Percentiles rank a stretch among this genome's conserved stretches.
Conservation (phyloP, 2,797 vertebrate species). For the Leuciscus waleckii region DNA sequence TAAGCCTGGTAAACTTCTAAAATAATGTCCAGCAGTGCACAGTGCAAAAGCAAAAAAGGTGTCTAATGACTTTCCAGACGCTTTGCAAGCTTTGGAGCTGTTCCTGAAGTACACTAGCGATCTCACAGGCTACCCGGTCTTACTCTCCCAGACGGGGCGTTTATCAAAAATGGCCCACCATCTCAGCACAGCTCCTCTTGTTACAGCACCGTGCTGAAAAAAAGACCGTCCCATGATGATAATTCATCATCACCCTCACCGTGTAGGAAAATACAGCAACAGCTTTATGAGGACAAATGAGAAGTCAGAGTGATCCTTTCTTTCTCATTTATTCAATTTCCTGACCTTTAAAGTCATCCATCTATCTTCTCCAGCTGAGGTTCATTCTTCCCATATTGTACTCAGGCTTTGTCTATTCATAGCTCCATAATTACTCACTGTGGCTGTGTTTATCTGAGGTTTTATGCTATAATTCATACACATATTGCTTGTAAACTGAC, state of each 20-base stretch:
- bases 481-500: slow-evolving; percentile 1
- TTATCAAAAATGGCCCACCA: slow-evolving; percentile 18
- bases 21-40: neutral
- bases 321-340: slow-evolving; percentile 44
- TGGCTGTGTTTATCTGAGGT: slow-evolving; percentile 28
- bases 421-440: slow-evolving; percentile 21
- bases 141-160: slow-evolving; percentile 31
- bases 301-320: slow-evolving; percentile 38
- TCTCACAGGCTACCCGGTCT: neutral
- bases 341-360: slow-evolving; percentile 38
- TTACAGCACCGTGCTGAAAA: slow-evolving; percentile 25
- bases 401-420: slow-evolving; percentile 21
- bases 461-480: slow-evolving; percentile 46
- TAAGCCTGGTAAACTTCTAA: neutral
- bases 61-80: slow-evolving; percentile 46
- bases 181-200: slow-evolving; percentile 14
- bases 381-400: slow-evolving; percentile 20
- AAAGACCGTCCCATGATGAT: slow-evolving; percentile 42
- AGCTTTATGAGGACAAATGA: slow-evolving; percentile 59
- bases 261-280: slow-evolving; percentile 41
- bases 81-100: slow-evolving; percentile 24
- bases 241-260: slow-evolving; percentile 50
- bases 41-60: slow-evolving; percentile 24
- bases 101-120: slow-evolving; percentile 30
- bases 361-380: slow-evolving; percentile 24